Base-by-base conservation (phyloP, 1,140 invertebrate species). In the Euwallacea fornicatus region DNA sequence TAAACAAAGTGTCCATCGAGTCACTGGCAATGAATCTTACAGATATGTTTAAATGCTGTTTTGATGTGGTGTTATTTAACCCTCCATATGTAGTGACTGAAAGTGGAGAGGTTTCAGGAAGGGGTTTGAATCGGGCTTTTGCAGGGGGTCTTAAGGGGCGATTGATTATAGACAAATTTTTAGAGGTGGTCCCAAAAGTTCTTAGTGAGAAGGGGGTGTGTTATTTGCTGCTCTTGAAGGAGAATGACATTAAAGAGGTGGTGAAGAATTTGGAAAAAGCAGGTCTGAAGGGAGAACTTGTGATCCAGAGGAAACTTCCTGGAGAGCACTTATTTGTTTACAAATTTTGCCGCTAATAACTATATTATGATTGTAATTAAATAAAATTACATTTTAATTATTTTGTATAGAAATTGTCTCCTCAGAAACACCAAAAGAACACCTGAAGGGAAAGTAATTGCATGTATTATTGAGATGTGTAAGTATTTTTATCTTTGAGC, bases 71-170 rank as follows among this genome's bases (percentile, higher is more conserved):
- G 61, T 76, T 99, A 60, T 99, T 98, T 77, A 99, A 99, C 88
- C 97, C 98, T 2, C 98, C 98, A 0, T 99, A 99, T 85, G 97
- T 99, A 54, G 91, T 94, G 0, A 98, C 97, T 8, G 87, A 89
- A 11, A 82, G 86, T 54, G 79, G 86, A 43, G 93, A 96, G 84
- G 86, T 93, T 74, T 73, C 74, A n/a, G 79, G 79, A 1, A 76
- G 69, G 44, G 84, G 86, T 58, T 85, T 93, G 44, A 85, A 84
- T 44, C 86, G 86, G 73, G 85, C 93, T 44, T 97, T 94, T 94
- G 95, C 94, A 42, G 95, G 96, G 46, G 94, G 95, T 0, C 59
- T 79, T 7, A 85, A 89, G 76, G 96, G 95, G 2, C 83, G 94
- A 70, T 82, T 89, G 82, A 88, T 97, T 4, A 95, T 92, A 56